phyloP scores from a whole-genome alignment of 2,113 vertebrate species.

The Mormyrus iriodes region DNA sequence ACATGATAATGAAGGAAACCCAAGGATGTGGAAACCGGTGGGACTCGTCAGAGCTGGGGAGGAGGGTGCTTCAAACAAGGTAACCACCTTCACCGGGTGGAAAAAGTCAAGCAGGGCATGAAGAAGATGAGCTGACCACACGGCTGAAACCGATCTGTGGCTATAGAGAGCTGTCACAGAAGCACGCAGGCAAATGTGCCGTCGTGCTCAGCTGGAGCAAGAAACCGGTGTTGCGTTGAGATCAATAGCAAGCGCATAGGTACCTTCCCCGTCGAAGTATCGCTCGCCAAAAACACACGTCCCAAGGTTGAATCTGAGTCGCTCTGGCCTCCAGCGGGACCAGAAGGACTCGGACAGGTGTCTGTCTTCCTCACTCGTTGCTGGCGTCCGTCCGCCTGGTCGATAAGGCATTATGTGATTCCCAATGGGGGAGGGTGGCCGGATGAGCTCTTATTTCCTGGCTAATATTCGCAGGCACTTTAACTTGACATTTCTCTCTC shows the following conservation, averaged over 20 bases:
- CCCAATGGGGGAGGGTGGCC: not conserved
- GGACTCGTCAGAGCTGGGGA: not conserved
- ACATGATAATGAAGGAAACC: not conserved
- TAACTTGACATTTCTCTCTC: constrained; percentile 20
- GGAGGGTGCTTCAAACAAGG: not conserved
- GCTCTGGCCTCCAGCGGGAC: not conserved
- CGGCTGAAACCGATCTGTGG: not conserved
- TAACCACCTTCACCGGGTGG: not conserved
- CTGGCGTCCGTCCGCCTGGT: not conserved
- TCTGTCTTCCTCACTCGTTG: not conserved
- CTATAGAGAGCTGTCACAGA: not conserved
- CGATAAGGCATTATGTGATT: constrained; percentile 11
- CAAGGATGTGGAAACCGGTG: not conserved
- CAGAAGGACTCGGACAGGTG: not conserved
- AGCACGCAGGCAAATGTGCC: not conserved
- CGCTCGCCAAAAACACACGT: not conserved
- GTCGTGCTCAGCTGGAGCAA: not conserved
- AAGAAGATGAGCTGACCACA: not conserved
- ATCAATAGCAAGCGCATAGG: not conserved
- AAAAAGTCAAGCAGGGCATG: not conserved
- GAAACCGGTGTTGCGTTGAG: not conserved
- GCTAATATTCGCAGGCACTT: constrained; percentile 1
- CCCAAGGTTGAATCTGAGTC: not conserved
- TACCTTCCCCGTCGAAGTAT: not conserved
- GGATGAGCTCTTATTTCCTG: not conserved